Conservation (phyloP, 2,888 invertebrate genomes). For the Frankliniella intonsa region DNA sequence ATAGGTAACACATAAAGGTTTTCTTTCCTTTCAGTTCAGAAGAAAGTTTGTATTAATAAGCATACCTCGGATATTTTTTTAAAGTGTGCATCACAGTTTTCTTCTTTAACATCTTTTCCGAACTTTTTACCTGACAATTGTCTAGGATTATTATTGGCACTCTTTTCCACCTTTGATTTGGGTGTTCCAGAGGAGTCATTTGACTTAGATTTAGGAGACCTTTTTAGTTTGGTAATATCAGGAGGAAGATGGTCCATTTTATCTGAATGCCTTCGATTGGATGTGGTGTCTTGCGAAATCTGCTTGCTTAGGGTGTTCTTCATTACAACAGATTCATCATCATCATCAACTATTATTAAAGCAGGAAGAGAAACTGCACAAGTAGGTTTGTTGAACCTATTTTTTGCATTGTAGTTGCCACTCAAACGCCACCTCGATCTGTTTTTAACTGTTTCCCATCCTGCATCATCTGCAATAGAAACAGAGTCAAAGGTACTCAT, state of each 20-base stretch:
- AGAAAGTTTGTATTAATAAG: too few relatives aligned
- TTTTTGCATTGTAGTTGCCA: conserved; percentile 31
- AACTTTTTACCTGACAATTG: neutral
- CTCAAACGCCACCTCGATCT: conserved; percentile 60
- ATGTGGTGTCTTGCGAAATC: neutral
- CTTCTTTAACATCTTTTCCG: neutral
- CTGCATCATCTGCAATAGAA: conserved; percentile 43
- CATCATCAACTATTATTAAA: conserved; percentile 42
- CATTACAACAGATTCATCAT: neutral
- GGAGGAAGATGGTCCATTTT: neutral
- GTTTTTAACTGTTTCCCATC: conserved; percentile 87
- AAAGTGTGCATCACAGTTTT: neutral
- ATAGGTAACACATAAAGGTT: too few relatives aligned
- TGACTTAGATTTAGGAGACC: neutral
- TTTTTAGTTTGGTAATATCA: neutral
- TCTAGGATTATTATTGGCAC: neutral
- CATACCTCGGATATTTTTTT: too few relatives aligned
- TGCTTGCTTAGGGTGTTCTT: neutral
- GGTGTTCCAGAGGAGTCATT: neutral
- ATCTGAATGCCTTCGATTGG: neutral
- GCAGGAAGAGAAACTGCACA: conserved; percentile 77
- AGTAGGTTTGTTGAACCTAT: conserved; percentile 71
- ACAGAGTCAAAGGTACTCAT: neutral
- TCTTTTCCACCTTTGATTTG: neutral
- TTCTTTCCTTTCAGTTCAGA: too few relatives aligned